Conservation (phyloP, 2,113 vertebrate genomes). For the Herpailurus yagouaroundi region DNA sequence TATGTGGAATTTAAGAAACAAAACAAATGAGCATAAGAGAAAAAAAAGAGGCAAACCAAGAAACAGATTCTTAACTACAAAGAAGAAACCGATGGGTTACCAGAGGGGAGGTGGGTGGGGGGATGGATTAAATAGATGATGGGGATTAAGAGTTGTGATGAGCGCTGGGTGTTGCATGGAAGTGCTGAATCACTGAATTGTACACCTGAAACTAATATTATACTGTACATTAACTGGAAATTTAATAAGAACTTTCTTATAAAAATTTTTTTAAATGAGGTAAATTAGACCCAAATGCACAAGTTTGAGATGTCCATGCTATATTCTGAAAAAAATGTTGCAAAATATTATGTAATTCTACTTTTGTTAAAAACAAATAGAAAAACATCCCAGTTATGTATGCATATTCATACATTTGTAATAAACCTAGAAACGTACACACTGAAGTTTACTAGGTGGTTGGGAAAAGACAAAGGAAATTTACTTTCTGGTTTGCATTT, state of each 20-base stretch:
- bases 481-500: background rate
- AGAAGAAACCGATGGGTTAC: background rate
- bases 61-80: background rate
- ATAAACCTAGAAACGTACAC: conserved; percentile 9
- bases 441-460: background rate
- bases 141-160: background rate
- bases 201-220: background rate
- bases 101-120: background rate
- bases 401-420: background rate
- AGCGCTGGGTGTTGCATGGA: background rate
- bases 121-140: background rate
- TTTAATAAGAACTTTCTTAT: background rate
- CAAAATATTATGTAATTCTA: background rate
- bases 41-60: background rate
- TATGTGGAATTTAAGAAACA: background rate
- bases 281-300: background rate
- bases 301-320: background rate
- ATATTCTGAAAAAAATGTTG: background rate
- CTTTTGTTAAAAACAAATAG: background rate
- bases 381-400: background rate
- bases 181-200: background rate
- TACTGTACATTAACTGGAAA: background rate
- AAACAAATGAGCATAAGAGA: background rate
- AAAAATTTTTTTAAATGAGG: background rate
- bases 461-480: background rate